A percentile compares a stretch with the other conserved stretches of the same genome.
These are phyloP conservation scores for Ameiurus melas DNA, from an alignment of 2,113 vertebrate species.

Conservation along the genomic window DNA sequence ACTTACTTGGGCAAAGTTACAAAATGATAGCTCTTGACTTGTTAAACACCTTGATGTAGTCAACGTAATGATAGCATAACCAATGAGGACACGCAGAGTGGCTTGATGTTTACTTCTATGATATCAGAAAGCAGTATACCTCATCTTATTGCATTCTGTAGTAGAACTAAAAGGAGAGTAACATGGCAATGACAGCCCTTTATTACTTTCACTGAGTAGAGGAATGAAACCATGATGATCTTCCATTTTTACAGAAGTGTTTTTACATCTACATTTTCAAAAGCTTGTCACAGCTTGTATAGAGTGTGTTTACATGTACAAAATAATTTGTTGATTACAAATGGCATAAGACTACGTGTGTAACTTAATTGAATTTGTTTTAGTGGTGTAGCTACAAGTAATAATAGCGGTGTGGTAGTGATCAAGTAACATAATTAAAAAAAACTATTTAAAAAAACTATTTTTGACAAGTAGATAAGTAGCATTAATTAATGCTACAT, in stretches of 20 bases:
- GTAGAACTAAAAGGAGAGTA: no score
- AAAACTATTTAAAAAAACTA: no score
- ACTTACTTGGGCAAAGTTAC: background rate
- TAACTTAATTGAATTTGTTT: no score
- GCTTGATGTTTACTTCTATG: background rate
- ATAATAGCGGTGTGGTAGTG: background rate
- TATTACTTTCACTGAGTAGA: background rate
- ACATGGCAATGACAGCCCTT: no score
- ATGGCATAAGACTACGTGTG: background rate
- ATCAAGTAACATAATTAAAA: background rate
- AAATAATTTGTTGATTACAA: background rate
- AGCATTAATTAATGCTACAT: no score
- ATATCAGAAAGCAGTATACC: no score
- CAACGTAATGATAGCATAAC: background rate
- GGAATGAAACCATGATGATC: background rate
- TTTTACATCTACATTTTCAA: background rate
- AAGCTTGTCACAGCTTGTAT: background rate
- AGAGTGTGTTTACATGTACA: background rate
- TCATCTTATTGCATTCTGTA: no score
- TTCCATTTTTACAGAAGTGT: background rate
- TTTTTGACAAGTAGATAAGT: no score
- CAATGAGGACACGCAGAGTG: background rate
- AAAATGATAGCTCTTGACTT: background rate
- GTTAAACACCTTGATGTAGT: background rate
- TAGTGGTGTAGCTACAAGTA: no score